Conservation (phyloP, 2,797 vertebrate species). For the Meda fulgida region DNA sequence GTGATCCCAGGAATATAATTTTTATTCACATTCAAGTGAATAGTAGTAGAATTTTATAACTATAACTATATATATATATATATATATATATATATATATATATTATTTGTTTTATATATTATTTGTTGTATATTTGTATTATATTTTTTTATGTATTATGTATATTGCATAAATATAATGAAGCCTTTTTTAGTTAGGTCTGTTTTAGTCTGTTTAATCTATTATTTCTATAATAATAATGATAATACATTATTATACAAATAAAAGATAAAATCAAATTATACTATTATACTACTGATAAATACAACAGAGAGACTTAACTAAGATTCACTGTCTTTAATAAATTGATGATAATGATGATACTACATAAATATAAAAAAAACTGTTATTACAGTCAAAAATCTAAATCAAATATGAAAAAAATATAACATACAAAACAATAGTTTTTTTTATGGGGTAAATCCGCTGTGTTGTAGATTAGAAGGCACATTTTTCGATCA, state of each 20-base stretch:
- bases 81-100: too few species aligned
- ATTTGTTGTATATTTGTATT: too few species aligned
- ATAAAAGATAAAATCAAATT: neutral
- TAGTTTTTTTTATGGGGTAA: too few species aligned
- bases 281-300: neutral
- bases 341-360: neutral
- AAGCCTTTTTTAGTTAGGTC: neutral
- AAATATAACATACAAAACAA: too few species aligned
- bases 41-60: too few species aligned
- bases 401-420: too few species aligned
- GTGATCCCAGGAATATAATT: too few species aligned
- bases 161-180: neutral
- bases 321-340: neutral
- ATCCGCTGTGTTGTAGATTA: neutral
- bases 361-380: neutral
- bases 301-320: neutral
- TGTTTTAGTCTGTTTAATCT: too few species aligned
- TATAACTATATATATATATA: too few species aligned
- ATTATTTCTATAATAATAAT: neutral
- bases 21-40: too few species aligned
- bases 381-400: too few species aligned
- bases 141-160: neutral
- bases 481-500: neutral
- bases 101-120: too few species aligned
- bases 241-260: neutral